Percentiles rank a stretch among this genome's conserved stretches.
phyloP scores from a whole-genome alignment of 2,888 invertebrate genomes.

The Nomada fucata region DNA sequence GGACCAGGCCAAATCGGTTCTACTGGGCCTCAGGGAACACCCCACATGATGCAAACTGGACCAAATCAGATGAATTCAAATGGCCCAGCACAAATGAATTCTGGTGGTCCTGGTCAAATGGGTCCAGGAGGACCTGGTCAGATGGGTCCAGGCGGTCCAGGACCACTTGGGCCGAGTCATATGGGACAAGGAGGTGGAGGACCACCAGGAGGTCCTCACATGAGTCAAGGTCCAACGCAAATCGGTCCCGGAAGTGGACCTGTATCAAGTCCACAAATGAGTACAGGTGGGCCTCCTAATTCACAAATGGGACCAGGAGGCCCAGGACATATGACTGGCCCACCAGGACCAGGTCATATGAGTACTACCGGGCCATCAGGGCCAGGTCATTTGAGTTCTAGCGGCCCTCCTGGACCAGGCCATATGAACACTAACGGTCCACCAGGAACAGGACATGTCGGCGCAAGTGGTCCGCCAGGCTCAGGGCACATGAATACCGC shows the following conservation, averaged over 20 bases:
- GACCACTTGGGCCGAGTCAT: constrained; percentile 75
- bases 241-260: constrained; percentile 74
- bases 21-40: constrained; percentile 72
- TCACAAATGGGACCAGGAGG: constrained; percentile 79
- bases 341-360: constrained; percentile 70
- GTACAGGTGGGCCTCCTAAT: constrained; percentile 62
- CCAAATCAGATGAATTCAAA: constrained; percentile 72
- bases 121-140: constrained; percentile 69
- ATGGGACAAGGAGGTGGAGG: constrained; percentile 71
- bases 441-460: constrained; percentile 68
- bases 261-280: constrained; percentile 64
- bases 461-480: constrained; percentile 64
- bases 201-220: constrained; percentile 66
- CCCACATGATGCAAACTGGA: constrained; percentile 74
- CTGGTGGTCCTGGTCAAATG: constrained; percentile 77
- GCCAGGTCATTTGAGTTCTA: constrained; percentile 66
- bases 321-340: constrained; percentile 71
- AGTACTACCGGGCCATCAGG: constrained; percentile 66
- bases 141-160: constrained; percentile 72
- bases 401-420: constrained; percentile 69
- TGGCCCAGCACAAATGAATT: constrained; percentile 70
- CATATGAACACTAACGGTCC: constrained; percentile 75
- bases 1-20: constrained; percentile 76
- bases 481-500: constrained; percentile 66
- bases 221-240: constrained; percentile 70